Base-by-base conservation (phyloP, 2,113 vertebrate species). In the Irena cyanogastra region DNA sequence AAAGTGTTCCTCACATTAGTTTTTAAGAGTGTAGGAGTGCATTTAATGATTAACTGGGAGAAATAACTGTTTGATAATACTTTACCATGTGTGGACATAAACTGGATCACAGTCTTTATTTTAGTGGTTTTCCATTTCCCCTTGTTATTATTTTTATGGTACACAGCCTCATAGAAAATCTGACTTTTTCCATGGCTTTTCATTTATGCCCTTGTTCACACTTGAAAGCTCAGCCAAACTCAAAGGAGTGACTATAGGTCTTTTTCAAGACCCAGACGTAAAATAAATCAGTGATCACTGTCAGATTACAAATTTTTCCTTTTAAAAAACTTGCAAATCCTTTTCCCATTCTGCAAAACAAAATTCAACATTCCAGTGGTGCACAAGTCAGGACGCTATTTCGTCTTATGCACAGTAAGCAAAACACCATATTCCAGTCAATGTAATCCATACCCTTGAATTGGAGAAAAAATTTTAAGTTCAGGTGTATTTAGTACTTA, bases 71-170 rank as follows among this genome's bases (percentile, higher is more conserved):
- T 88, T 53, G 61, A 44, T 93, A 96, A 92, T 95, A n/a, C 72
- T 89, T 97, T 97, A 83, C 74, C 65, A 70, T 91, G 60, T 66
- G 86, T 85, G 79, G 87, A 93, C 39, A 42, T 72, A 91, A 90
- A 86, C 45, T 89, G 59, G 89, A 93, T 94, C 83, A 92, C 47
- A 79, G 83, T 90, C 45, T 94, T 94, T 90, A 83, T 90, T 97
- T 90, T 90, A 61, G 56, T 41, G 83, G 24, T 47, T 95, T 95
- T 97, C 87, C 84, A 92, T 33, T 86, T 95, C 61, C 33, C 31
- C 81, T 87, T 92, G 52, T 83, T 87, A 87, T 69, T 85, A 95
- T 76, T 87, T 93, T 92, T 68, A 44, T 60, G 10, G 22, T 50
- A 56, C 56, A 75, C 19, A 50, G 66, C 18, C 27, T 39, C 89